Conservation (phyloP, 2,113 vertebrate genomes). For the Collichthys lucidus region DNA sequence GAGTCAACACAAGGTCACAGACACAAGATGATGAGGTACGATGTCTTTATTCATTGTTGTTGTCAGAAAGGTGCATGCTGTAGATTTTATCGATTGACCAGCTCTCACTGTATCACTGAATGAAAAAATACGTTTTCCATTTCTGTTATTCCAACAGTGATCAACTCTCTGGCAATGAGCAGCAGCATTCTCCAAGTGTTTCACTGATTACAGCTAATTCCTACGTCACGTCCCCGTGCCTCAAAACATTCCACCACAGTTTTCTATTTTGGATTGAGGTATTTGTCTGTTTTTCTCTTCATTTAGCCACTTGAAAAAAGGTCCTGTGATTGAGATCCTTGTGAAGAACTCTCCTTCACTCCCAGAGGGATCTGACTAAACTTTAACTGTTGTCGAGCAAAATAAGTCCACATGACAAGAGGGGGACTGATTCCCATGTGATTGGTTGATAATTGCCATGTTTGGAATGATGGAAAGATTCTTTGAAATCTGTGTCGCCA, state of each 20-base stretch:
- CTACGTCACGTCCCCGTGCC: constrained; percentile 57
- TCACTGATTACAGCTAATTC: constrained; percentile 71
- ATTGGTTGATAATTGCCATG: constrained; percentile 80
- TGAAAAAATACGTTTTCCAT: neutral
- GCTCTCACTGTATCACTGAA: neutral
- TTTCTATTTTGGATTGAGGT: constrained; percentile 64
- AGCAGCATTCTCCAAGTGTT: constrained; percentile 63
- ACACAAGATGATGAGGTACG: neutral
- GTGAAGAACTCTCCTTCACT: constrained; percentile 56
- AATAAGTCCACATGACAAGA: constrained; percentile 67
- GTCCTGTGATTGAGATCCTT: constrained; percentile 56
- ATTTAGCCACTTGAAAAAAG: constrained; percentile 62
- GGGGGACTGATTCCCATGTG: constrained; percentile 75
- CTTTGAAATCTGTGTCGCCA: constrained; percentile 66
- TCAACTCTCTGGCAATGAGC: constrained; percentile 44
- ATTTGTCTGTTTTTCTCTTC: constrained; percentile 62
- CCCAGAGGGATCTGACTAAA: constrained; percentile 69
- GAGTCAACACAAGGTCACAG: constrained; percentile 22
- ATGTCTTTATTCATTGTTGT: constrained; percentile 1
- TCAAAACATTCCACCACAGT: constrained; percentile 49
- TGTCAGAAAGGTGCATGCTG: neutral
- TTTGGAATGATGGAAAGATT: constrained; percentile 78
- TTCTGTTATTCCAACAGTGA: constrained; percentile 26
- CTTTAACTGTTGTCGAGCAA: constrained; percentile 69
- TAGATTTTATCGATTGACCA: neutral